Evolutionary conservation across 2,113 vertebrate genomes (phyloP).

Genomic region (Tricholaema leucomelas): DNA sequence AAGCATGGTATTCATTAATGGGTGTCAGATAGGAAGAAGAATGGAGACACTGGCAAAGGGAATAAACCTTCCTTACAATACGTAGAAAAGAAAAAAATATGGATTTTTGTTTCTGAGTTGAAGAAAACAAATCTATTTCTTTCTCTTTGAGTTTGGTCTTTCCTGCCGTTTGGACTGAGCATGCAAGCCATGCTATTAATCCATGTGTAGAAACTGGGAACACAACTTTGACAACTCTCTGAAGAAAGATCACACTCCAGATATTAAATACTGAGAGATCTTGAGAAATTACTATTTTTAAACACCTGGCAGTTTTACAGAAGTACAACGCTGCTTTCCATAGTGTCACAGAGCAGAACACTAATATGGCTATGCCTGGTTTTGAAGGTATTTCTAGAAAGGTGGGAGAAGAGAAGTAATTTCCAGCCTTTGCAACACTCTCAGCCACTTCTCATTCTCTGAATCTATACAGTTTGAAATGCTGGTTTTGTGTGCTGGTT

Average conservation of each 20-base stretch:
- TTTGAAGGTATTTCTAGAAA: not conserved
- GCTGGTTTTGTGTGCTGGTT: not conserved
- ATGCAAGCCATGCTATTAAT: not conserved
- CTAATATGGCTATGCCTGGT: not conserved
- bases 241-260: not conserved
- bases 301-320: not conserved
- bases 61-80: not conserved
- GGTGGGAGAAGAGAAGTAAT: not conserved
- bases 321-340: not conserved
- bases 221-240: not conserved
- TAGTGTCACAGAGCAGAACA: not conserved
- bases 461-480: not conserved
- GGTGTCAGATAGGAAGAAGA: not conserved
- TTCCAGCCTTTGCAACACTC: not conserved
- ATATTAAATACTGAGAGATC: not conserved
- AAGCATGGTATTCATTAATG: not conserved
- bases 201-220: not conserved
- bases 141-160: not conserved
- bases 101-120: not conserved
- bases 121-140: not conserved
- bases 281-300: not conserved
- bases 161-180: not conserved
- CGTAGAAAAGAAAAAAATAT: not conserved
- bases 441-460: not conserved
- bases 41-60: not conserved